Percentiles rank a stretch among this genome's conserved stretches.
Conservation (phyloP, 1,140 invertebrate species). For the Calliphora vicina region DNA sequence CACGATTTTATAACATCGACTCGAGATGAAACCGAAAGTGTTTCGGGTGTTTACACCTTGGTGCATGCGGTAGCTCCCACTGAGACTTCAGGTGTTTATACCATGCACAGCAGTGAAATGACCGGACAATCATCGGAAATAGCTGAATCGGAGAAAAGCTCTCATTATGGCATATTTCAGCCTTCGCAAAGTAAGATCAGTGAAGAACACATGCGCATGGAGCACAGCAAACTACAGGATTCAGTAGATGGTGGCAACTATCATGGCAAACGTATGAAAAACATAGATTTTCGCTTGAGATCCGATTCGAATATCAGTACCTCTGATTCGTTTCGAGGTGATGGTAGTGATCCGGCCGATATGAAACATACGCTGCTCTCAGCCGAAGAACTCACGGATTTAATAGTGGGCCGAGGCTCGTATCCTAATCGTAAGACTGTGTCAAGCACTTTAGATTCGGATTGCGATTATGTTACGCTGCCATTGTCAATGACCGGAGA, state of each 20-base stretch:
- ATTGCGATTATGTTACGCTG: slow-evolving; percentile 87
- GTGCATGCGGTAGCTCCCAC: slow-evolving; percentile 70
- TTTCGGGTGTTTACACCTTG: slow-evolving; percentile 65
- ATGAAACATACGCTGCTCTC: slow-evolving; percentile 77
- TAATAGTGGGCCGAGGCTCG: slow-evolving; percentile 78
- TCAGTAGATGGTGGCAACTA: slow-evolving; percentile 43
- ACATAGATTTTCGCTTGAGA: slow-evolving; percentile 66
- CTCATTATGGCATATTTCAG: slow-evolving; percentile 67
- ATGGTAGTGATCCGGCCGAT: slow-evolving; percentile 83
- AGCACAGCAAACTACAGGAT: slow-evolving; percentile 35
- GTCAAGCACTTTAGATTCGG: slow-evolving; percentile 83
- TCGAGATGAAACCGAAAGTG: slow-evolving; percentile 64
- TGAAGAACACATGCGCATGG: slow-evolving; percentile 37
- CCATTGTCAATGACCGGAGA: slow-evolving; percentile 71
- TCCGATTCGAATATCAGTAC: slow-evolving; percentile 80
- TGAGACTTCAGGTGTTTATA: slow-evolving; percentile 81
- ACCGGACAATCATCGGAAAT: slow-evolving; percentile 61
- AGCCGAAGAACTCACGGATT: slow-evolving; percentile 80
- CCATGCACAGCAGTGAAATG: slow-evolving; percentile 76
- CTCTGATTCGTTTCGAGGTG: slow-evolving; percentile 80
- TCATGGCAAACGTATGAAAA: slow-evolving; percentile 28
- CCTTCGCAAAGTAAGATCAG: slow-evolving; percentile 47
- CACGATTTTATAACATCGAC: slow-evolving; percentile 64
- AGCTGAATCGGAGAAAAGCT: slow-evolving; percentile 63
- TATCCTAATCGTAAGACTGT: slow-evolving; percentile 83